Base-by-base conservation (phyloP, 2,888 invertebrate species). In the Drosophila mayaguana region DNA sequence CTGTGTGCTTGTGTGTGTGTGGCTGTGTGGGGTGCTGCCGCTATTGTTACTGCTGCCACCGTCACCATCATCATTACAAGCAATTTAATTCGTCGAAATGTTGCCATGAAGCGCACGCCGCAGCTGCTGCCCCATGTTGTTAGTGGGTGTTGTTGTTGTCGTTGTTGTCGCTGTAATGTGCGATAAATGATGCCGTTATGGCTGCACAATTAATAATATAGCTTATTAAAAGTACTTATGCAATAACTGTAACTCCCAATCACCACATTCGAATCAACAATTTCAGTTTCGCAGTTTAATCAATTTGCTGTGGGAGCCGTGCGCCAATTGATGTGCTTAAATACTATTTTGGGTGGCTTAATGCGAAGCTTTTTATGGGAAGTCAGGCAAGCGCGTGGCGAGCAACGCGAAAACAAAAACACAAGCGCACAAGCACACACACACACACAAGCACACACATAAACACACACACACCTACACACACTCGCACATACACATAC, bases 21-120 rank as follows among this genome's bases (percentile, higher is more conserved):
- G 22, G 42, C 12, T 42, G 48, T 54, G 42, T 56, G 57, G 40
- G 42, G 22, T 42, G 61, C 61, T 45, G 63, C n/a, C 38, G 20
- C 28, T 20, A 46, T 63, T 51, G 68, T 51, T 68, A 54, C 45
- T 71, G 71, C 68, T 65, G 63, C 42, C 40, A 43, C 61, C 74
- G 50, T 75, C 78, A 72, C 77, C 85, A 78, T 75, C 86, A 65
- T 72, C 88, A 89, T 91, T 89, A 91, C 90, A 90, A 89, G 80
- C 91, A 83, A 91, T 91, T 91, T 90, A 91, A 90, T 88, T 89
- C 83, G 90, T 83, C 81, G 86, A 82, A 80, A 89, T 89, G 88
- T 80, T 88, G 89, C 81, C 82, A 75, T 68, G 85, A 76, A 81
- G 79, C 72, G 72, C 63, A 69, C 63, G 63, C 25, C 67, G 57